Conservation (phyloP, 30 jellyfish, hydroid and myxozoan species). For the Sanderia malayensis region DNA sequence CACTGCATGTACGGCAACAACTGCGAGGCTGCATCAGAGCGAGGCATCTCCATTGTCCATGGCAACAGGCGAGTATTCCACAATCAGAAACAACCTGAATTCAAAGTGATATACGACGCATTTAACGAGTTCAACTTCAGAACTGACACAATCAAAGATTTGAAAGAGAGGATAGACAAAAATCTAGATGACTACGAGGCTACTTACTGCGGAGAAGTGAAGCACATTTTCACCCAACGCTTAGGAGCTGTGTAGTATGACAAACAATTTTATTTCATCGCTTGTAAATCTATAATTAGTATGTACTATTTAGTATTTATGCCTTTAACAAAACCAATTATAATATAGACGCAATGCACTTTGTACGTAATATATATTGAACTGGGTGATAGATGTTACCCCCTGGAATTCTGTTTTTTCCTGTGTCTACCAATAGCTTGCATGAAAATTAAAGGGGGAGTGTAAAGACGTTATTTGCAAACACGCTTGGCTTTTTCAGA, state of each 20-base stretch:
- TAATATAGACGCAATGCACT: too few species aligned
- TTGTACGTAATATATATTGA: too few species aligned
- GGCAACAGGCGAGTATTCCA: constrained; percentile 81
- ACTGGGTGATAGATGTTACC: too few species aligned
- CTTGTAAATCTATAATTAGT: too few species aligned
- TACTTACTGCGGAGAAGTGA: constrained; percentile 71
- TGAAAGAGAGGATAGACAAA: constrained; percentile 24
- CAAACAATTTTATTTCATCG: too few species aligned
- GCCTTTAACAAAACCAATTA: too few species aligned
- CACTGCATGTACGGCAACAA: constrained; percentile 87
- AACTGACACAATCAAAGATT: constrained; percentile 1
- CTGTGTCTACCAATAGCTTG: too few species aligned
- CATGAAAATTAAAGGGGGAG: too few species aligned
- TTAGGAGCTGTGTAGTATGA: neutral
- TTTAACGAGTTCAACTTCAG: constrained; percentile 32
- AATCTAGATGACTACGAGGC: constrained; percentile 28
- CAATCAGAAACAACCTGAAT: constrained; percentile 76
- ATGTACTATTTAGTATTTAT: too few species aligned
- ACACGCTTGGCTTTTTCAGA: too few species aligned
- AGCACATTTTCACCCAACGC: constrained; percentile 14
- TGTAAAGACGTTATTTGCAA: too few species aligned
- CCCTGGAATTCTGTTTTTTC: too few species aligned
- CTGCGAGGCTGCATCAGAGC: constrained; percentile 56
- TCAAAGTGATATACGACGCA: constrained; percentile 64
- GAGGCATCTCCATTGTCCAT: constrained; percentile 80